Conservation (phyloP, 1,140 invertebrate genomes). For the Laodelphax striatellus region DNA sequence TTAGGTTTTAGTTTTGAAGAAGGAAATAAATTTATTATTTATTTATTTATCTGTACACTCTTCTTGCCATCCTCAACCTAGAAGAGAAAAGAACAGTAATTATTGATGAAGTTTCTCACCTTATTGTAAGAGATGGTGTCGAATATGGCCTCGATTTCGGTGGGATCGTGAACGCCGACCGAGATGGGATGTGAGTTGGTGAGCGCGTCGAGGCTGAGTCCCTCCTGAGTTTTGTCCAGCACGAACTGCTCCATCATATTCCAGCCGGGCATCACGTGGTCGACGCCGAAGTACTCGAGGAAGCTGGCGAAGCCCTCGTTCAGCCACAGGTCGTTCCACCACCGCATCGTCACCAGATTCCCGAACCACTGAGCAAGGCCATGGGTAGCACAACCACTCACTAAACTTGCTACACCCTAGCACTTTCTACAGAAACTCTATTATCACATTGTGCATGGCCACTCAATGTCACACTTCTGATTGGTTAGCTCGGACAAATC, state of each 20-base stretch:
- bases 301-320: conserved; percentile 81
- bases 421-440: no score
- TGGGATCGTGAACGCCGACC: conserved; percentile 62
- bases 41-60: no score
- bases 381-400: conserved; percentile 18
- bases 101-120: conserved; percentile 32
- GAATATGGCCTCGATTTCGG: conserved; percentile 78
- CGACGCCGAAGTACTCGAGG: conserved; percentile 61
- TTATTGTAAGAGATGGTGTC: conserved; percentile 80
- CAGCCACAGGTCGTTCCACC: conserved; percentile 81
- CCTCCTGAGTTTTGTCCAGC: conserved; percentile 51
- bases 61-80: no score
- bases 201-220: conserved; percentile 60
- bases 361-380: conserved; percentile 61
- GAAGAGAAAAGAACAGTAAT: no score
- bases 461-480: no score
- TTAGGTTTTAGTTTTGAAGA: no score
- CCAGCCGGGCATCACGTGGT: conserved; percentile 42
- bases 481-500: no score
- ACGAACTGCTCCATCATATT: conserved; percentile 50
- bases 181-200: conserved; percentile 73
- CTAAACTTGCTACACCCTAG: not conserved
- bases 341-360: conserved; percentile 78
- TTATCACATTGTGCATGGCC: no score
- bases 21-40: no score